Conservation (phyloP, 1,140 invertebrate species). For the Tetramorium simillimum region DNA sequence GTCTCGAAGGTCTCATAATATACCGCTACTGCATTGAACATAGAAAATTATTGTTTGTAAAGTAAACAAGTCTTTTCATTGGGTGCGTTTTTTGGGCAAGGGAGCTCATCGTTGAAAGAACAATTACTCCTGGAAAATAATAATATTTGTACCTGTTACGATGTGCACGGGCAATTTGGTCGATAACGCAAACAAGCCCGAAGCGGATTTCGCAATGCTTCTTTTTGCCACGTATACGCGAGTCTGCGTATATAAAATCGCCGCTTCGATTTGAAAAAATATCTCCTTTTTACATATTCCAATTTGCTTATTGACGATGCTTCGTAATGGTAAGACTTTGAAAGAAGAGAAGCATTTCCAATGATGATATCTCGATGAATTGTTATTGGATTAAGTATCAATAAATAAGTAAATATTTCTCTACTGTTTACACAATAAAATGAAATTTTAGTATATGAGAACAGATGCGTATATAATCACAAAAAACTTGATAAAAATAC, state of each 20-base stretch:
- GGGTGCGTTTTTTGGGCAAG: conserved; percentile 53
- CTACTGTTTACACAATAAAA: background rate
- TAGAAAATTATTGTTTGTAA: conserved; percentile 64
- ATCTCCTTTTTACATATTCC: background rate
- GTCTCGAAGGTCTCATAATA: conserved; percentile 58
- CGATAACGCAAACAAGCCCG: conserved; percentile 74
- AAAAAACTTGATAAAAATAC: background rate
- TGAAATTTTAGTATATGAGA: background rate
- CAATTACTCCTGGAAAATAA: conserved; percentile 73
- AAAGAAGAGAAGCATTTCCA: background rate
- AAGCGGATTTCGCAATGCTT: conserved; percentile 67
- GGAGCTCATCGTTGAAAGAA: conserved; percentile 64
- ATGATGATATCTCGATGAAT: background rate
- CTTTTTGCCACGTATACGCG: conserved; percentile 43
- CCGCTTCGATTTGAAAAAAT: background rate
- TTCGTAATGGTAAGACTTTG: background rate
- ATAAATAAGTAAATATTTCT: background rate
- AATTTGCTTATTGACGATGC: background rate
- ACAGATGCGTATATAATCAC: background rate
- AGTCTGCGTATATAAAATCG: background rate
- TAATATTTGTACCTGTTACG: conserved; percentile 73
- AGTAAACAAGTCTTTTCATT: conserved; percentile 66
- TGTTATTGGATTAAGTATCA: background rate
- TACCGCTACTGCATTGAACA: conserved; percentile 20
- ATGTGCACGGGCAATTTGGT: conserved; percentile 72